Evolutionary conservation across 2,113 vertebrate genomes (phyloP), one percentile per base, ranked within the genome.

Genomic region (Bubo blakistoni): DNA sequence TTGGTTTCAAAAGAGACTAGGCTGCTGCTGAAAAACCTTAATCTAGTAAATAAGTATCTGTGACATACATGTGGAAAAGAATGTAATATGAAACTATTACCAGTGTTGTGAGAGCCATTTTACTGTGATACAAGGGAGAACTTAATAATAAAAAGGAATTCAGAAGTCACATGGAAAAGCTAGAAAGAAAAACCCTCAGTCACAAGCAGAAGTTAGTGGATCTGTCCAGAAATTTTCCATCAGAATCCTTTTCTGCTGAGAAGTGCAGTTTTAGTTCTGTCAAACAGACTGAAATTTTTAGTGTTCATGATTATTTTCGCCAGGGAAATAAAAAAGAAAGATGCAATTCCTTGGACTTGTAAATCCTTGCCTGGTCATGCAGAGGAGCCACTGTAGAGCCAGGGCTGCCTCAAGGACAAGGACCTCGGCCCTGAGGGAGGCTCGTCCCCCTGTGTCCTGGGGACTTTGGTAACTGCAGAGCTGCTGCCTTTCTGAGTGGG

Each of bases 401-500:
- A 76, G 36, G 29, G 44, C 51, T 81, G 20, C 52, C 57, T 40
- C 47, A 27, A 59, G 29, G 59, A 25, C 24, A 34, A 19, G 36
- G 34, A 26, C 25, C 7, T 44, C 0, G 1, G 16, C 47, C 40
- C 20, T n/a, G 44, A 38, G 22, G 22, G 47, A 54, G 34, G 19
- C 61, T 79, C 1, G 0, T 40, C 4, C 11, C 18, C 3, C 22
- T 55, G n/a, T 63, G 51, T 61, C 22, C 20, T 18, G 44, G 49
- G 22, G 13, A 25, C 79, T 70, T 65, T 1, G 18, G 51, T 32
- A 8, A 21, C 34, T 0, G 0, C 29, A 65, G 44, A 24, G 49
- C 36, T 92, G 74, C 74, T 85, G 74, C 46, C 34, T 79, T 62
- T 81, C 55, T 26, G 34, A 44, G 16, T 19, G 42, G 55, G 26